A percentile compares a stretch with the other conserved stretches of the same genome.
Evolutionary conservation across 1,140 invertebrate genomes (phyloP).

Genomic region (Drosophila setifemur): DNA sequence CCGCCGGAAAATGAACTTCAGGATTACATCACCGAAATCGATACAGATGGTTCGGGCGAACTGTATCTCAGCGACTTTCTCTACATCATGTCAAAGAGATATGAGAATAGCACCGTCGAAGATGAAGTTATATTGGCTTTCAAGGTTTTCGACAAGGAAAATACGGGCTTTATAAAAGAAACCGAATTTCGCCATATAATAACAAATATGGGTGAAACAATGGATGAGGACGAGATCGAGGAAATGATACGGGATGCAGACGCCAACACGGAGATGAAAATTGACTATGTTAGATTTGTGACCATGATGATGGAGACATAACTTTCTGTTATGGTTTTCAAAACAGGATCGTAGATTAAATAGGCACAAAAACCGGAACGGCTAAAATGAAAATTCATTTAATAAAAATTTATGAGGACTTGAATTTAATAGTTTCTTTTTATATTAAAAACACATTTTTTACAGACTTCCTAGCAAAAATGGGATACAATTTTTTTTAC

Average conservation of each 20-base stretch:
- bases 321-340: neutral
- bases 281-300: constrained; percentile 55
- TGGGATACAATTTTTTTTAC: neutral
- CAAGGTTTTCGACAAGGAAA: constrained; percentile 45
- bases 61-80: constrained; percentile 53
- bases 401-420: neutral
- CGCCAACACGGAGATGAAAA: constrained; percentile 55
- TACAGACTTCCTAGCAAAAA: neutral
- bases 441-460: neutral
- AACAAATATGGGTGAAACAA: constrained; percentile 26
- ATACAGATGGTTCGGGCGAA: constrained; percentile 48
- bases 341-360: too few relatives aligned
- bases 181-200: constrained; percentile 49
- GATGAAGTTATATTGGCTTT: constrained; percentile 61
- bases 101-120: constrained; percentile 36
- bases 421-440: neutral
- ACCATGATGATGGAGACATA: constrained; percentile 39
- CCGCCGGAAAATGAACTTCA: constrained; percentile 46
- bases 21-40: constrained; percentile 49
- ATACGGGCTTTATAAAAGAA: constrained; percentile 52
- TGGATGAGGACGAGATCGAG: constrained; percentile 54
- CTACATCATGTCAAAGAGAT: constrained; percentile 48
- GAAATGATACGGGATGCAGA: constrained; percentile 53
- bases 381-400: too few relatives aligned
- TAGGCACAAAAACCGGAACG: neutral